A percentile compares a stretch with the other conserved stretches of the same genome.
Conservation (phyloP, 2,113 vertebrate species). For the Nothoprocta perdicaria region DNA sequence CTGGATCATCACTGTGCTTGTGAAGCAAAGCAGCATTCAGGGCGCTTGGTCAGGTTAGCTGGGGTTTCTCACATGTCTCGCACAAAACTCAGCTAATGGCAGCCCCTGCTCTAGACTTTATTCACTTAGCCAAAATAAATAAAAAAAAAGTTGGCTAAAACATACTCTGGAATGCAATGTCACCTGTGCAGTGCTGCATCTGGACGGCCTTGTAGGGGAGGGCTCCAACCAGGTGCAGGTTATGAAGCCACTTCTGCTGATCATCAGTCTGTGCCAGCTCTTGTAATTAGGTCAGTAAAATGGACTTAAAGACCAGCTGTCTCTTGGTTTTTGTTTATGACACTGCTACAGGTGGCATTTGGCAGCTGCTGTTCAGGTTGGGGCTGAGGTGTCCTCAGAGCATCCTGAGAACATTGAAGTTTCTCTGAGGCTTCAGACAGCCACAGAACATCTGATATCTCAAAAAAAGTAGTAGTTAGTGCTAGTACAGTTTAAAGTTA, state of each 20-base stretch:
- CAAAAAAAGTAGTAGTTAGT: neutral
- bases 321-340: neutral
- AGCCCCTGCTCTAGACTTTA: neutral
- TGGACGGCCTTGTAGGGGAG: neutral
- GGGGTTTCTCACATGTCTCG: neutral
- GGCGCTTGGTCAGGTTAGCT: neutral
- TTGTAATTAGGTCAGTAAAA: neutral
- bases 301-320: neutral
- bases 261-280: neutral
- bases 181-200: neutral
- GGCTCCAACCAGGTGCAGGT: neutral
- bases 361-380: accelerated
- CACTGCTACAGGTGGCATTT: neutral
- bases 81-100: neutral
- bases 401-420: neutral
- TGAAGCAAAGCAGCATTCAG: neutral
- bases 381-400: neutral
- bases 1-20: neutral
- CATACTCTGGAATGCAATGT: neutral
- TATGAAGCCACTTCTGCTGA: neutral
- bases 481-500: neutral
- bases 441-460: no score
- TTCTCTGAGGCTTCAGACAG: neutral
- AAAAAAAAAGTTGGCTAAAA: neutral
- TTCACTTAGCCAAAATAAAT: neutral